Percentiles rank a stretch among this genome's conserved stretches.
phyloP scores from a whole-genome alignment of 2,113 vertebrate species.

The Gymnarchus niloticus region DNA sequence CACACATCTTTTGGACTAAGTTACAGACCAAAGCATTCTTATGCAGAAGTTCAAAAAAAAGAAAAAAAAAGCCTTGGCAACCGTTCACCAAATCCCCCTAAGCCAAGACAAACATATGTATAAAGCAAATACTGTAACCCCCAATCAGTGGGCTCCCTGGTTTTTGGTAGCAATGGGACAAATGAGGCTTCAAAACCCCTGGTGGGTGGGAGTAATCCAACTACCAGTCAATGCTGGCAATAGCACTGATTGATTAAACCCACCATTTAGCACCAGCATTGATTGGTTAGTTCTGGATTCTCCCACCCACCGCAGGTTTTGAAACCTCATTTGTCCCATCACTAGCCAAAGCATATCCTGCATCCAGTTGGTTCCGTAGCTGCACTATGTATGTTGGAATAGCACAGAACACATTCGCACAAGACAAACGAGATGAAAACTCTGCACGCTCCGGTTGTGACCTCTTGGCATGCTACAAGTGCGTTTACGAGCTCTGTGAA shows the following conservation, averaged over 20 bases:
- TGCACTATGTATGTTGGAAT: not conserved
- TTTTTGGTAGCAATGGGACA: not conserved
- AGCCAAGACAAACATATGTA: conserved; percentile 40
- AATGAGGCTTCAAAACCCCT: no score
- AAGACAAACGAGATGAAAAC: not conserved
- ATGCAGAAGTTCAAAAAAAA: not conserved
- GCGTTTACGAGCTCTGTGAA: no score
- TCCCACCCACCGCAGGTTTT: no score
- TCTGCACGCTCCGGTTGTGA: not conserved
- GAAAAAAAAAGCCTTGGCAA: conserved; percentile 36
- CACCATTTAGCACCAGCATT: no score
- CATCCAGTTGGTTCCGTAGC: not conserved
- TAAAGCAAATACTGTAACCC: conserved; percentile 38
- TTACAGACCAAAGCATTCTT: conserved; percentile 26
- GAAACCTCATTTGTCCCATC: no score
- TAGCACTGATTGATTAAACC: no score
- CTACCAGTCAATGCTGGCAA: no score
- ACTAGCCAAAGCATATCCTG: not conserved
- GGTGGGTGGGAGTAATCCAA: no score
- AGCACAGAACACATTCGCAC: not conserved
- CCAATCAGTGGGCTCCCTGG: conserved; percentile 29
- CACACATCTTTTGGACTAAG: conserved; percentile 22
- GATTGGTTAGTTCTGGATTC: no score
- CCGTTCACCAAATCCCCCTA: conserved; percentile 27
- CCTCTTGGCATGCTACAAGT: not conserved